Percentiles rank a stretch among this genome's conserved stretches.
phyloP scores from a whole-genome alignment of 1,140 invertebrate species.

The Dolichoris vasculosae region DNA sequence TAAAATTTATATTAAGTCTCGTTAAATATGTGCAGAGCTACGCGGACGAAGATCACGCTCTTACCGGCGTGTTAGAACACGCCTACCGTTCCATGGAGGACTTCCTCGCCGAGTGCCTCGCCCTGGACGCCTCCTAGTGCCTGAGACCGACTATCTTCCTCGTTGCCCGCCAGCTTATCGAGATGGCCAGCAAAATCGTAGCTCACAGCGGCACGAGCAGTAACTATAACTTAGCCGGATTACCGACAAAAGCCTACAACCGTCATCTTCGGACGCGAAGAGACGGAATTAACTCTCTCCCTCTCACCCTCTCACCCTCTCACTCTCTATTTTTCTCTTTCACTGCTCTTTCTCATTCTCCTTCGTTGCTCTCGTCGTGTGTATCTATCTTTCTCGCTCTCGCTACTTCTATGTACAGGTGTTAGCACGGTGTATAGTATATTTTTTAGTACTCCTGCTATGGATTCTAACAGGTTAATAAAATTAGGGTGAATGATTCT shows the following conservation, averaged over 20 bases:
- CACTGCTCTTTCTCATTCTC: not conserved
- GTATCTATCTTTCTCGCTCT: not conserved
- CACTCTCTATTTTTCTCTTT: not conserved
- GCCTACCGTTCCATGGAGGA: constrained; percentile 90
- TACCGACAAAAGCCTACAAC: not conserved
- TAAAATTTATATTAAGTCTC: constrained; percentile 23
- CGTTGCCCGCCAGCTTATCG: not conserved
- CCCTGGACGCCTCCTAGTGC: constrained; percentile 81
- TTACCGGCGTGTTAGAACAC: constrained; percentile 86
- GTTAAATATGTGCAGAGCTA: constrained; percentile 79
- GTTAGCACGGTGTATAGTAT: not conserved
- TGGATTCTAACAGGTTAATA: not conserved
- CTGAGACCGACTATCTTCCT: constrained; percentile 62
- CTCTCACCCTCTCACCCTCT: not conserved
- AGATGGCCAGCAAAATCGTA: not conserved
- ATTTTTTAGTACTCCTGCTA: constrained; percentile 18
- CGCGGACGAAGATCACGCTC: constrained; percentile 86
- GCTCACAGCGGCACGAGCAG: not conserved
- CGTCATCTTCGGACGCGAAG: not conserved
- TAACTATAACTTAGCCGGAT: not conserved
- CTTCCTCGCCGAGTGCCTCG: constrained; percentile 88
- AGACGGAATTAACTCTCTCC: not conserved
- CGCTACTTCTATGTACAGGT: not conserved
- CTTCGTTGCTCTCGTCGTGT: not conserved
- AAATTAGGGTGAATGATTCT: not conserved